phyloP scores from a whole-genome alignment of 1,140 invertebrate genomes.

The Platyscapa corneri region DNA sequence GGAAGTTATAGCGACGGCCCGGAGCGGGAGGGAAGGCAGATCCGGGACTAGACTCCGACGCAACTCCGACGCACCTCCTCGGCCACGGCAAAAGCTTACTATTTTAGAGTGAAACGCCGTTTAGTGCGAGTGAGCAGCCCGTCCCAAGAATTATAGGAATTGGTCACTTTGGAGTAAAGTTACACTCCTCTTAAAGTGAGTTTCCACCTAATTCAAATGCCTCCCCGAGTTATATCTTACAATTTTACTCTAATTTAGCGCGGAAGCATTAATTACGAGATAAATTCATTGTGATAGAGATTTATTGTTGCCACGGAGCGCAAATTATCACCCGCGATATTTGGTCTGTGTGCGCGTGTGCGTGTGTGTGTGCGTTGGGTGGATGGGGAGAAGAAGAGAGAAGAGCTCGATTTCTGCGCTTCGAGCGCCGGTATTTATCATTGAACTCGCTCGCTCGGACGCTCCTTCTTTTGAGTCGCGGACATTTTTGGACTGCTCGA shows the following conservation, averaged over 20 bases:
- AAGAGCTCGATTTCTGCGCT: not conserved
- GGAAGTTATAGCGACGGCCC: conserved; percentile 40
- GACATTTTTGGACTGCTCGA: not conserved
- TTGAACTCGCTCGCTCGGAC: no score
- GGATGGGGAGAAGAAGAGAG: not conserved
- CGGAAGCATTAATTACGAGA: not conserved
- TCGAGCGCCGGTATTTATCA: not conserved
- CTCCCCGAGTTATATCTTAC: not conserved
- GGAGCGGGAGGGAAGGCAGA: not conserved
- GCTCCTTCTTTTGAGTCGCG: not conserved
- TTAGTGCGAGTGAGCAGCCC: not conserved
- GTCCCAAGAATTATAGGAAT: not conserved
- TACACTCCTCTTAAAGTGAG: not conserved
- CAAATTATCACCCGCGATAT: not conserved
- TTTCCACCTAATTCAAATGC: not conserved
- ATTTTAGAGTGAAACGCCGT: not conserved
- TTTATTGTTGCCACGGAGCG: not conserved
- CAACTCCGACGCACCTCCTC: no score
- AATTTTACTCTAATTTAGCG: not conserved
- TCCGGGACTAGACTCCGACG: no score
- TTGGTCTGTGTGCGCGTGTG: not conserved
- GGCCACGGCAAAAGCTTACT: not conserved
- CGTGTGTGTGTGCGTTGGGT: no score
- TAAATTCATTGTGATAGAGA: not conserved
- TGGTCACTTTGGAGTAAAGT: not conserved